Evolutionary conservation across 1,140 invertebrate genomes (phyloP).

Genomic region (Hestina assimilis): DNA sequence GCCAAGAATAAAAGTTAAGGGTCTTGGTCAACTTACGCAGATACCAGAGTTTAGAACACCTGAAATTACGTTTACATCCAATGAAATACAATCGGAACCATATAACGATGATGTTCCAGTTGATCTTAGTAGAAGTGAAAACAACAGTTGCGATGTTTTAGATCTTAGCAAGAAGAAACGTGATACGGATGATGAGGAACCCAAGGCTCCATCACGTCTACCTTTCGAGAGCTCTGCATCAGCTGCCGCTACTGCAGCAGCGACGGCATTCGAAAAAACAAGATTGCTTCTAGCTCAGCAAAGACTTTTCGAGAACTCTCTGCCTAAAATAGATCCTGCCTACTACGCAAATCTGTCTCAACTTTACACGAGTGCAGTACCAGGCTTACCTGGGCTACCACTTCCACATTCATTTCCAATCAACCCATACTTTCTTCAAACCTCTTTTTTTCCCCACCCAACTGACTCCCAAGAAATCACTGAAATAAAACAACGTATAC

Average conservation of each 20-base stretch:
- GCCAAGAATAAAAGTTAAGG: conserved; percentile 82
- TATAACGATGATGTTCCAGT: conserved; percentile 82
- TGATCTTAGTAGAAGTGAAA: conserved; percentile 84
- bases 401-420: conserved; percentile 79
- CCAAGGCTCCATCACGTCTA: conserved; percentile 50
- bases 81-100: conserved; percentile 49
- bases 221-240: conserved; percentile 63
- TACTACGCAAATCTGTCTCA: conserved; percentile 79
- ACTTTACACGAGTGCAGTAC: conserved; percentile 76
- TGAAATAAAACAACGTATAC: conserved; percentile 82
- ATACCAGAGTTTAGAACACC: conserved; percentile 69
- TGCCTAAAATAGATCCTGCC: conserved; percentile 78
- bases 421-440: conserved; percentile 79
- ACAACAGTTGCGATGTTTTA: conserved; percentile 83
- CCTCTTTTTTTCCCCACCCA: conserved; percentile 79
- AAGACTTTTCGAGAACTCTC: conserved; percentile 79
- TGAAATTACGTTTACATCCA: conserved; percentile 62
- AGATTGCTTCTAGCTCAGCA: conserved; percentile 80
- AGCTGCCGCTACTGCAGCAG: conserved; percentile 44
- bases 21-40: conserved; percentile 80
- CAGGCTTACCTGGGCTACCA: conserved; percentile 70
- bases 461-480: conserved; percentile 80
- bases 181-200: conserved; percentile 69
- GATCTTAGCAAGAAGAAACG: conserved; percentile 90
- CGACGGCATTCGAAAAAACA: conserved; percentile 69